Conservation (phyloP, 1,140 invertebrate genomes). For the Bradynema listronoti region DNA sequence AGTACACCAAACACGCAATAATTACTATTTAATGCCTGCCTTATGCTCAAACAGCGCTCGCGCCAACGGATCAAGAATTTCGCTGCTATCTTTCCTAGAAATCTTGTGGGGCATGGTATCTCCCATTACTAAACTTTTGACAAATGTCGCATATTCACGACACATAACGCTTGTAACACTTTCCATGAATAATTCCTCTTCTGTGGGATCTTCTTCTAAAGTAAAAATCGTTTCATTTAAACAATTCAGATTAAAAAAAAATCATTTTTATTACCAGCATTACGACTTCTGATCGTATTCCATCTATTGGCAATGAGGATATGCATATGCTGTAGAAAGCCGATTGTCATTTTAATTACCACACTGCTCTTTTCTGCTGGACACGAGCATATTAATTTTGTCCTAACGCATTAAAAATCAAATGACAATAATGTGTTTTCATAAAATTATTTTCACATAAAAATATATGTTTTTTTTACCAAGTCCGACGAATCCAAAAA, state of each 20-base stretch:
- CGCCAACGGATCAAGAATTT: conserved; percentile 31
- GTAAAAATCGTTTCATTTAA: conserved; percentile 24
- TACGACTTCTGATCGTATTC: conserved; percentile 26
- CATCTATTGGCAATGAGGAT: conserved; percentile 30
- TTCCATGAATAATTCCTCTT: conserved; percentile 48
- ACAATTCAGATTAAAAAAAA: conserved; percentile 24
- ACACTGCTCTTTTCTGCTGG: conserved; percentile 9
- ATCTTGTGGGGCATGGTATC: conserved; percentile 27
- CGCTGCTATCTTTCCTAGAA: conserved; percentile 23
- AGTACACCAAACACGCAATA: not conserved
- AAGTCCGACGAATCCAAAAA: conserved; percentile 43
- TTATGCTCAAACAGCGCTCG: conserved; percentile 27
- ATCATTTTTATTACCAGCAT: conserved; percentile 19
- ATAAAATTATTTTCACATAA: conserved; percentile 2
- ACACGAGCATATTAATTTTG: conserved; percentile 29
- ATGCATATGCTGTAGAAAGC: conserved; percentile 32
- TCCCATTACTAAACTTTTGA: conserved; percentile 33
- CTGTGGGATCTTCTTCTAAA: conserved; percentile 42
- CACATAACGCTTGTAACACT: conserved; percentile 45
- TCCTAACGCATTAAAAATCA: conserved; percentile 25
- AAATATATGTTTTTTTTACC: conserved; percentile 22
- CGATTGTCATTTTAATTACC: conserved; percentile 19
- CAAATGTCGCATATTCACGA: conserved; percentile 30
- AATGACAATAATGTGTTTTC: conserved; percentile 1
- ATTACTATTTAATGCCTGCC: too few relatives aligned